Evolutionary conservation across 2,888 invertebrate genomes (phyloP).

Genomic region (Drosophila kambysellisi): DNA sequence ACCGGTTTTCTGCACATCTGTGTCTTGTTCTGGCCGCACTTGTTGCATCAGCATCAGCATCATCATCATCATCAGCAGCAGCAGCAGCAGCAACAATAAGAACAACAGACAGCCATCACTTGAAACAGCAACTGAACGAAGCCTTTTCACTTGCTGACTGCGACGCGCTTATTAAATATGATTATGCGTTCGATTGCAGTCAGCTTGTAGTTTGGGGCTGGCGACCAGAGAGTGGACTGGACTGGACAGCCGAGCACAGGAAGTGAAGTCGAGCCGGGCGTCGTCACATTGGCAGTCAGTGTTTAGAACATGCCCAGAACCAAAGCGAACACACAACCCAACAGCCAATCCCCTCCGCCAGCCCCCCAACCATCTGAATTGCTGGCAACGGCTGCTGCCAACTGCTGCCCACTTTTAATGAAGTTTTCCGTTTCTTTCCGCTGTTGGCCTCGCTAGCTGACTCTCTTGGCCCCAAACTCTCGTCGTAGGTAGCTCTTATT

Average conservation of each 20-base stretch:
- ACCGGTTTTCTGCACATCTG: conserved; percentile 81
- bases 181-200: conserved; percentile 75
- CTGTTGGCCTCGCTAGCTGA: conserved; percentile 48
- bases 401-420: conserved; percentile 78
- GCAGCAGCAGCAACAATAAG: conserved; percentile 10
- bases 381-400: conserved; percentile 54
- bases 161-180: conserved; percentile 77
- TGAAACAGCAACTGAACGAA: conserved; percentile 35
- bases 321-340: conserved; percentile 21
- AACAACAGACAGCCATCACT: conserved; percentile 21
- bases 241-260: conserved; percentile 64
- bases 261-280: conserved; percentile 72
- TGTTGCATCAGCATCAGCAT: conserved; percentile 71
- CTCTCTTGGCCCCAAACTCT: conserved; percentile 12
- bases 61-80: conserved; percentile 28
- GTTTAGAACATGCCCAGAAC: conserved; percentile 44
- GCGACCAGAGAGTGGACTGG: not conserved
- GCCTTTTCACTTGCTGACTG: conserved; percentile 56
- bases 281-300: conserved; percentile 71
- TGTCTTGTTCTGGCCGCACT: conserved; percentile 75
- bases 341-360: not conserved
- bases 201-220: conserved; percentile 44
- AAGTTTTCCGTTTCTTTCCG: conserved; percentile 73
- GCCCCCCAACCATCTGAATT: not conserved
- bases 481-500: conserved; percentile 17